These are phyloP conservation scores for Eugnorisma glareosa DNA, from an alignment of 2,888 invertebrate species.

Conservation along the genomic window DNA sequence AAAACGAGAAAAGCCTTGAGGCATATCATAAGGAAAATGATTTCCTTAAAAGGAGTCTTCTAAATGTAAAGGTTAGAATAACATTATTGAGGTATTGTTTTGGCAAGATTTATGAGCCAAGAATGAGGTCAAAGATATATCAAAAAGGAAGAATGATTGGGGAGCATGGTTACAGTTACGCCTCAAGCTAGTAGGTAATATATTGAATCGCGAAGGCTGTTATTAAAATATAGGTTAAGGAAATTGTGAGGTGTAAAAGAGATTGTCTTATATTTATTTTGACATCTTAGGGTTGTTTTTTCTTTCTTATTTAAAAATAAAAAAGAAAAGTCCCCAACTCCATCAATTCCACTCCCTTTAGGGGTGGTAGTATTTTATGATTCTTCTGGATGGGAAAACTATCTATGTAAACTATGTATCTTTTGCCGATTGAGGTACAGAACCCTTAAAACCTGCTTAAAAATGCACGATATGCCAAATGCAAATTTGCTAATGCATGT, in stretches of 20 bases:
- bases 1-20: conserved; percentile 36
- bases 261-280: too few species aligned
- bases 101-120: conserved; percentile 24
- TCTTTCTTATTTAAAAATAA: too few species aligned
- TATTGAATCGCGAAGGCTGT: neutral
- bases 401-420: too few species aligned
- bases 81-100: conserved; percentile 13
- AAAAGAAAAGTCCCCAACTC: too few species aligned
- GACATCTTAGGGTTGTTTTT: neutral
- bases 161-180: neutral
- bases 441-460: too few species aligned
- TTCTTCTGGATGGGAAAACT: neutral
- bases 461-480: too few species aligned
- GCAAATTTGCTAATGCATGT: too few species aligned
- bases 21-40: conserved; percentile 24
- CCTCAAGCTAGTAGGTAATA: neutral
- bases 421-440: too few species aligned
- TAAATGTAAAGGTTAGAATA: conserved; percentile 26
- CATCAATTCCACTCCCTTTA: too few species aligned
- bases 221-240: conserved; percentile 1
- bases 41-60: conserved; percentile 2
- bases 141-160: neutral
- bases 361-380: neutral
- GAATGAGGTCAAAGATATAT: conserved; percentile 26
- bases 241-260: neutral